These are phyloP conservation scores for Trigoniulus corallinus DNA, from an alignment of 1,140 invertebrate species.

Conservation along the genomic window DNA sequence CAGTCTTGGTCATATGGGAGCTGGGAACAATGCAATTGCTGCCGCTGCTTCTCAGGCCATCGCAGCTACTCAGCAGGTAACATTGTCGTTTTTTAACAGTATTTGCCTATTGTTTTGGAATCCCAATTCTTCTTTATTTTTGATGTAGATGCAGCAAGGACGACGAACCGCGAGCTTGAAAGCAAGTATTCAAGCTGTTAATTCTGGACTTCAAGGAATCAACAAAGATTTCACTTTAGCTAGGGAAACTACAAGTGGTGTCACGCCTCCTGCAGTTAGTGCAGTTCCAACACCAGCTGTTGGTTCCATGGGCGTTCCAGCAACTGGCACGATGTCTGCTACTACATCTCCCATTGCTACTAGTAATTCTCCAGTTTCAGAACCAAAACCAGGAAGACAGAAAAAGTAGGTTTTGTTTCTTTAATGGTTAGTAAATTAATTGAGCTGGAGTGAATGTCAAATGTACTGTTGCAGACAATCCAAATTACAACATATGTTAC, in stretches of 20 bases:
- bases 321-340: background rate
- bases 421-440: background rate
- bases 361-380: slow-evolving; percentile 6
- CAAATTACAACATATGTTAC: slow-evolving; percentile 7
- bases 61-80: slow-evolving; percentile 78
- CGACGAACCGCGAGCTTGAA: slow-evolving; percentile 83
- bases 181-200: slow-evolving; percentile 44
- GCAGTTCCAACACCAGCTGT: background rate
- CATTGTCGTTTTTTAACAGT: background rate
- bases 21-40: slow-evolving; percentile 72
- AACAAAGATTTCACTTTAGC: slow-evolving; percentile 38
- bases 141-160: slow-evolving; percentile 68
- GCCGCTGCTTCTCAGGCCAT: slow-evolving; percentile 91
- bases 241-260: slow-evolving; percentile 49
- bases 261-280: slow-evolving; percentile 40
- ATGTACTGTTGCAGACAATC: slow-evolving; percentile 2
- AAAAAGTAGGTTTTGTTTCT: slow-evolving; percentile 3
- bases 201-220: slow-evolving; percentile 3
- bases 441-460: background rate
- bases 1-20: slow-evolving; percentile 49
- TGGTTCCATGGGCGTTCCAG: background rate
- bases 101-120: background rate
- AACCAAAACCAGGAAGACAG: slow-evolving; percentile 10
- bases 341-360: slow-evolving; percentile 7
- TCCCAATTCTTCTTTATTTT: slow-evolving; percentile 9